Evolutionary conservation across 2,797 vertebrate species (phyloP), one percentile per base, ranked within the genome.

Genomic region (Choloepus didactylus): DNA sequence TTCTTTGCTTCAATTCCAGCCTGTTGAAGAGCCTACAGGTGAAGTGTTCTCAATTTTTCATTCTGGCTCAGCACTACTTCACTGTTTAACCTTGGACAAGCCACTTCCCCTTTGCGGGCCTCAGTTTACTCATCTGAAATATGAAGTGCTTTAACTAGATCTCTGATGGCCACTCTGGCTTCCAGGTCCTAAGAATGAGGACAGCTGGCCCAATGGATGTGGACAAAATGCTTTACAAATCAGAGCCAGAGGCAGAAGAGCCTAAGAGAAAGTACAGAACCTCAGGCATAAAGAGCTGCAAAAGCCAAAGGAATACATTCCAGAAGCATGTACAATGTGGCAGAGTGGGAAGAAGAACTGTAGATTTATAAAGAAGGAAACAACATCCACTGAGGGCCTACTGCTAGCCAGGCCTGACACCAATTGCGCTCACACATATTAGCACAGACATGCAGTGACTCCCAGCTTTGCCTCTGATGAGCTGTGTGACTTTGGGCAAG

Each of bases 291-390:
- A 73, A 86, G 59, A 95, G 80, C 92, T 59, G n/a, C 79, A 69
- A 62, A 84, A 38, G 64, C 31, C 5, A 21, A 72, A 51, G 31
- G 38, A 44, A 54, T 21, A 29, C 15, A 64, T 67, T 70, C 73
- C 92, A 95, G 77, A 96, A 79, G 88, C 3, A 0, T 11, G 54
- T 41, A 51, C 73, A 76, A 59, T 67, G 70, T 91, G 72, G 69
- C 87, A 46, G 77, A 83, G 88, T 62, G 95, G 89, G 82, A 90
- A 92, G 59, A 16, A 95, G 85, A 93, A 60, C 93, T 94, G 76
- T 29, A 54, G n/a, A 62, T 29, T 72, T 87, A 80, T 27, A 72
- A 85, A 75, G 73, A 82, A 91, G 91, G 82, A 93, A 75, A 35
- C 86, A 94, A 41, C 75, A 67, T 66, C 83, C 91, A n/a, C 1